Evolutionary conservation across 2,888 invertebrate species (phyloP).

Genomic region (Polymixis flavicincta): DNA sequence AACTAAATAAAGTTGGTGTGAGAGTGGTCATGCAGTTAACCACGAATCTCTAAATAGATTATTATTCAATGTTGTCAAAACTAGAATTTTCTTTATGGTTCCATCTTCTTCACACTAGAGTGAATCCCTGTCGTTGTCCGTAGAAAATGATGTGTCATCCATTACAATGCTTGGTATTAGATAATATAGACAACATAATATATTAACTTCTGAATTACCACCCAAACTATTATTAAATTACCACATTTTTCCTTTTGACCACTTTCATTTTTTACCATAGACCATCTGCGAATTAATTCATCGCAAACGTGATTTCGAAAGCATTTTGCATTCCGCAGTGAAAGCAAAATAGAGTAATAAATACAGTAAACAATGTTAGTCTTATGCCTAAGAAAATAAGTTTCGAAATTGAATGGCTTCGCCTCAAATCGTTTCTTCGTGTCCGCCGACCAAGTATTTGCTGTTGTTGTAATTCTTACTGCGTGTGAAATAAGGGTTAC

Average conservation of each 20-base stretch:
- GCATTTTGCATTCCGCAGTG: slow-evolving; percentile 73
- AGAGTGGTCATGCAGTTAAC: too few species aligned
- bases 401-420: slow-evolving; percentile 43
- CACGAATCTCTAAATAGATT: not conserved
- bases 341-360: slow-evolving; percentile 75
- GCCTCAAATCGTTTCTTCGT: slow-evolving; percentile 32
- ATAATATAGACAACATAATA: slow-evolving; percentile 11
- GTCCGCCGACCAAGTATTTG: slow-evolving; percentile 45
- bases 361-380: slow-evolving; percentile 13
- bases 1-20: too few species aligned
- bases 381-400: slow-evolving; percentile 35
- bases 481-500: slow-evolving; percentile 58
- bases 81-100: not conserved
- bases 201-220: slow-evolving; percentile 16
- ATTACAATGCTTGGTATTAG: slow-evolving; percentile 10
- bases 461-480: slow-evolving; percentile 63
- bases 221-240: slow-evolving; percentile 37
- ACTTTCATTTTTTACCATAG: slow-evolving; percentile 70
- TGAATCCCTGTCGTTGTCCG: not conserved
- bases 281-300: slow-evolving; percentile 69
- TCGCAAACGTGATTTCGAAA: slow-evolving; percentile 71
- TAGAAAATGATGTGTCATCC: not conserved
- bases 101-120: not conserved
- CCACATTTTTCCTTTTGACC: slow-evolving; percentile 54
- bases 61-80: not conserved